Conservation (phyloP, 2,888 invertebrate species). For the Herminia tarsipennalis region DNA sequence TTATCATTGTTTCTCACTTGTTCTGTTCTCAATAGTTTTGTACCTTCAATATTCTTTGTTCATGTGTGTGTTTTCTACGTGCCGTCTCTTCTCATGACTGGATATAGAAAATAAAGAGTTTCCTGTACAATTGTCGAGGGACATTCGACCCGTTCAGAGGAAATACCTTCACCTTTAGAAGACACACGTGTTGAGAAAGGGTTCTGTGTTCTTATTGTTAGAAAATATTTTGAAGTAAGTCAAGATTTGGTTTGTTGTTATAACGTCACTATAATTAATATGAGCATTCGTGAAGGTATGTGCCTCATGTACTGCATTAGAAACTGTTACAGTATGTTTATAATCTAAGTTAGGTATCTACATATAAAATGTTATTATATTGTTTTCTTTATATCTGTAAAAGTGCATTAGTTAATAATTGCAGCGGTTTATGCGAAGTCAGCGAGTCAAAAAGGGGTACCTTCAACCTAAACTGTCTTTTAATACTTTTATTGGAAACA, state of each 20-base stretch:
- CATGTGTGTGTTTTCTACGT: constrained; percentile 58
- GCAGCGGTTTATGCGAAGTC: too few relatives aligned
- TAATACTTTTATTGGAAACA: too few relatives aligned
- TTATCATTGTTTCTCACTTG: constrained; percentile 33
- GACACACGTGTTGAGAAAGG: constrained; percentile 75
- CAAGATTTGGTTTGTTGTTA: constrained; percentile 31
- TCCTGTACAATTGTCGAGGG: constrained; percentile 75
- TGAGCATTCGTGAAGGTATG: too few relatives aligned
- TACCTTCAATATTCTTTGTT: constrained; percentile 10
- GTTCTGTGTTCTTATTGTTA: constrained; percentile 41
- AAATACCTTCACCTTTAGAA: constrained; percentile 60
- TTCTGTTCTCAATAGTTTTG: constrained; percentile 25
- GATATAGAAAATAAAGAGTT: constrained; percentile 77
- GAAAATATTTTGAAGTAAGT: constrained; percentile 17
- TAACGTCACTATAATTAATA: too few relatives aligned
- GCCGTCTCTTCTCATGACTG: constrained; percentile 55
- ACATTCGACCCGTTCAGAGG: constrained; percentile 61
- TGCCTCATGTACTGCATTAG: too few relatives aligned
- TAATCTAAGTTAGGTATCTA: too few relatives aligned
- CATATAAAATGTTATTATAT: too few relatives aligned
- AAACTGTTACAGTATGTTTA: too few relatives aligned
- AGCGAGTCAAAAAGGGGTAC: too few relatives aligned
- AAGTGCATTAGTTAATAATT: too few relatives aligned
- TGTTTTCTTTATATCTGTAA: too few relatives aligned
- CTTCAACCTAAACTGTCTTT: too few relatives aligned